A percentile compares a stretch with the other conserved stretches of the same genome.
phyloP scores from a whole-genome alignment of 2,113 vertebrate genomes.

The Sebastes fasciatus region DNA sequence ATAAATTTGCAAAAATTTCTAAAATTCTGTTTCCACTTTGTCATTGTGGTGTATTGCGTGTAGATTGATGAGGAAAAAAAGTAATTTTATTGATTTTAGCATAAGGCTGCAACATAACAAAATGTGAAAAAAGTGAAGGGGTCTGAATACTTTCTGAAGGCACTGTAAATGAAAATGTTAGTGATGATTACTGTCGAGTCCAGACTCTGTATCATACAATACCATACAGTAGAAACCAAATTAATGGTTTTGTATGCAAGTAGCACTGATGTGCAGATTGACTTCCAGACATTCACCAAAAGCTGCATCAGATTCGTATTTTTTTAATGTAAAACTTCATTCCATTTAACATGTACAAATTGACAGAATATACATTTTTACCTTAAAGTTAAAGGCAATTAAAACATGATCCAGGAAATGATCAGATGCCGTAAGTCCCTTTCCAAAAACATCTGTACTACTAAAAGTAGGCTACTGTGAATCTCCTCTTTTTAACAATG shows the following conservation, averaged over 20 bases:
- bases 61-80: too few relatives aligned
- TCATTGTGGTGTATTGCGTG: too few relatives aligned
- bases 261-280: background rate
- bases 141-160: too few relatives aligned
- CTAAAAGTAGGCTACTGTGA: background rate
- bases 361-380: background rate
- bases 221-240: background rate
- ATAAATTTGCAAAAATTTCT: too few relatives aligned
- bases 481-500: background rate
- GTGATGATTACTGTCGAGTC: background rate
- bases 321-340: constrained; percentile 9
- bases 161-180: background rate
- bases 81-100: too few relatives aligned
- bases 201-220: background rate
- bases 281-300: background rate
- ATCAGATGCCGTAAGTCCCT: background rate
- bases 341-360: background rate
- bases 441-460: background rate
- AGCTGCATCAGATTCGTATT: background rate
- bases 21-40: too few relatives aligned
- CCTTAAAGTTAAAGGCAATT: background rate
- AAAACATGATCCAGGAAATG: background rate
- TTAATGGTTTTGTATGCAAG: background rate
- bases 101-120: too few relatives aligned
- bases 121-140: too few relatives aligned